Conservation (phyloP, 2,888 invertebrate genomes). For the Cheiracanthium punctorium region DNA sequence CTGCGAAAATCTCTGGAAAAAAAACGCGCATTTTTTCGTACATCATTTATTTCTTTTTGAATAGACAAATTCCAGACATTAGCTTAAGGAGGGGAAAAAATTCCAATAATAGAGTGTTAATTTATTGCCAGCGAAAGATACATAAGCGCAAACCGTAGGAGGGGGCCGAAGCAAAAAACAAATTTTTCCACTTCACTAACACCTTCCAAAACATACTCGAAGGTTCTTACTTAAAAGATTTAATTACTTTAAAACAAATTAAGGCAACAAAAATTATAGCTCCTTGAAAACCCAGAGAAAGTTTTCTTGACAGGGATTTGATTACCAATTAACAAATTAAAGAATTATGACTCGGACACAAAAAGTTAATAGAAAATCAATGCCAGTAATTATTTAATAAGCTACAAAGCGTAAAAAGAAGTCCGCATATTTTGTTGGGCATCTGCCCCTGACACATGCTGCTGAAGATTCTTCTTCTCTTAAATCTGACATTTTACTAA, state of each 20-base stretch:
- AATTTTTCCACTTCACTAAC: constrained; percentile 39
- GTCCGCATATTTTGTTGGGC: constrained; percentile 41
- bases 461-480: constrained; percentile 54
- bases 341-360: constrained; percentile 66
- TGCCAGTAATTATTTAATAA: constrained; percentile 68
- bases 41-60: not conserved
- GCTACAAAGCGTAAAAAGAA: constrained; percentile 58
- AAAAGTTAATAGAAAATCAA: constrained; percentile 70
- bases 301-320: constrained; percentile 65
- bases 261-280: constrained; percentile 62
- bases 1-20: too few relatives aligned
- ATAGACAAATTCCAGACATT: not conserved
- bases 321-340: constrained; percentile 70
- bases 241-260: constrained; percentile 70
- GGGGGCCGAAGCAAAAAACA: constrained; percentile 2
- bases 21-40: not conserved
- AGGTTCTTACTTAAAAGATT: constrained; percentile 34
- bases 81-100: not conserved
- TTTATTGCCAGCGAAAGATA: constrained; percentile 27
- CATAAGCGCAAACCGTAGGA: not conserved
- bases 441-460: constrained; percentile 44
- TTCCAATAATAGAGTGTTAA: constrained; percentile 42
- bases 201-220: constrained; percentile 62
- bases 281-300: constrained; percentile 33
- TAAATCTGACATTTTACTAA: constrained; percentile 70